Conservation (phyloP, 2,888 invertebrate genomes). For the Hypomecis atomaria region DNA sequence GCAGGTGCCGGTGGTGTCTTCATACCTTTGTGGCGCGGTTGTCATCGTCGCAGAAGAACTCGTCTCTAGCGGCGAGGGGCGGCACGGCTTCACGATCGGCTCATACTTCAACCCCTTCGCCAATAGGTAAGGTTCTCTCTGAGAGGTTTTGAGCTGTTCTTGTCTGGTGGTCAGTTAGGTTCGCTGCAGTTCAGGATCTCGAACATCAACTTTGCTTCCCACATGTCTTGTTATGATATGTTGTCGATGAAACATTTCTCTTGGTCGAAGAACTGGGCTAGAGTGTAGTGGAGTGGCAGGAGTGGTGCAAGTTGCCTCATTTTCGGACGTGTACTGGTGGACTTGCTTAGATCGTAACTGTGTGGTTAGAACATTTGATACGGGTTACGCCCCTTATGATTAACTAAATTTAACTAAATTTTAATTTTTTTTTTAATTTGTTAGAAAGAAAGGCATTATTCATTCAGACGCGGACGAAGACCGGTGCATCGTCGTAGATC, state of each 20-base stretch:
- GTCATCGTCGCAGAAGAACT: no score
- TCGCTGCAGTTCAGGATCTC: conserved; percentile 29
- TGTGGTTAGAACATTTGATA: background rate
- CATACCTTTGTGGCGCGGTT: no score
- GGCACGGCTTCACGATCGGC: no score
- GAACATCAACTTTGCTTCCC: conserved; percentile 44
- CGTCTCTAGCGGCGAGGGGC: no score
- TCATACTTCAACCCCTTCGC: no score
- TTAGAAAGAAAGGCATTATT: no score
- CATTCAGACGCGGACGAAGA: no score
- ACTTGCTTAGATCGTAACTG: background rate
- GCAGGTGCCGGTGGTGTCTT: no score
- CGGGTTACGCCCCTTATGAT: conserved; percentile 20
- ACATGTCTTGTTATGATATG: conserved; percentile 35
- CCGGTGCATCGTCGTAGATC: no score
- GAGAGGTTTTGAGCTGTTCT: conserved; percentile 23
- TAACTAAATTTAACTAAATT: background rate
- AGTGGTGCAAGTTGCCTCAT: conserved; percentile 30
- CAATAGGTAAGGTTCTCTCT: background rate
- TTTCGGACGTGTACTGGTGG: conserved; percentile 17
- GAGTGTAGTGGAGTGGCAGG: conserved; percentile 16
- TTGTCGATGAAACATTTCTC: conserved; percentile 35
- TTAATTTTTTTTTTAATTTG: no score
- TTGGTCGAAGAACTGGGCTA: conserved; percentile 9
- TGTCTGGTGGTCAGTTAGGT: conserved; percentile 3